Evolutionary conservation across 1,140 invertebrate genomes (phyloP), one percentile per base, ranked within the genome.

Genomic region (Drosophila quadrilineata): DNA sequence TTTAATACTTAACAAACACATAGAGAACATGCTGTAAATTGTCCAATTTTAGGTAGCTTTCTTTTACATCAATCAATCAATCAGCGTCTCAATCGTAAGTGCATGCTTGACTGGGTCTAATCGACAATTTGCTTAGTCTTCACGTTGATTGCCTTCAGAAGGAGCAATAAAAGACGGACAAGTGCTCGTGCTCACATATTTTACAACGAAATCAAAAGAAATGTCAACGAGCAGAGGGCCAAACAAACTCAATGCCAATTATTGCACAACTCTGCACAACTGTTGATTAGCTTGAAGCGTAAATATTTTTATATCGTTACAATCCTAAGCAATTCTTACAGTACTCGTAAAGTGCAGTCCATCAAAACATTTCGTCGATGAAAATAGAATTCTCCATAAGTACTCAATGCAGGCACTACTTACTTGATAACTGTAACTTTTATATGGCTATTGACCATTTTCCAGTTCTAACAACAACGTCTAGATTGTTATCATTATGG

Each of bases 241-340:
- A 24, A 17, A 16, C 64, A 28, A 64, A 57, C 45, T 57, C 68
- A 56, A 33, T 57, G 53, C 41, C 71, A 62, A 75, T 79, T 74
- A 67, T 74, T 58, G 50, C 29, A 59, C 45, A 59, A 66, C 36
- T 52, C n/a, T n/a, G n/a, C n/a, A n/a, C 21, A 66, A 52, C 45
- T 64, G 76, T 65, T 59, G 77, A 66, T 84, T 70, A 70, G 77
- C 67, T 79, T 45, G 45, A 60, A 31, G 48, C 74, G 74, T 60
- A 84, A 84, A 79, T 85, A 85, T 70, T 77, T 70, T 77, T 35
- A 73, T 66, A 75, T 73, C 57, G 46, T 72, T 72, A 57, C 59
- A 49, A 49, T n/a, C n/a, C n/a, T n/a, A n/a, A n/a, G n/a, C n/a
- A n/a, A n/a, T n/a, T n/a, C 29, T 21, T 12, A 16, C 28, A 49